Evolutionary conservation across 2,888 invertebrate genomes (phyloP).

Genomic region (Aphrophora alni): DNA sequence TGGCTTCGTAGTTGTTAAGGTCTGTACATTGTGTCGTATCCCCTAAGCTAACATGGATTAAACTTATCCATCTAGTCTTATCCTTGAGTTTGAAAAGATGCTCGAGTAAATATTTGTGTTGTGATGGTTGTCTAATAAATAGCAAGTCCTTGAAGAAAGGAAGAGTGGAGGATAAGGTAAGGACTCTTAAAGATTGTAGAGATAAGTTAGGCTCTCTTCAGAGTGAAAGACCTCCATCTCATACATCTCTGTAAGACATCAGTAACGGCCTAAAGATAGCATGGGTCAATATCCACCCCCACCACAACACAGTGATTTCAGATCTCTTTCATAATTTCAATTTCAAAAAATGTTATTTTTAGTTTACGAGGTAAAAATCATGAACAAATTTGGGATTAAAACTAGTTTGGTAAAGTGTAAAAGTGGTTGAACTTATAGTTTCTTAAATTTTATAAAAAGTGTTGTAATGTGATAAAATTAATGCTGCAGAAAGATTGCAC

Average conservation of each 20-base stretch:
- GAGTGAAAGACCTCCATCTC: not conserved
- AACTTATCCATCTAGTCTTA: not conserved
- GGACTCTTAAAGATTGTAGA: conserved; percentile 28
- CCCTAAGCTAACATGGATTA: not conserved
- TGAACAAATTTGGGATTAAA: no score
- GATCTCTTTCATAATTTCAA: no score
- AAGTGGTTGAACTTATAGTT: no score
- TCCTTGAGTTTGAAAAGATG: not conserved
- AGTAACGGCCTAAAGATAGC: not conserved
- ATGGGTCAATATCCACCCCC: not conserved
- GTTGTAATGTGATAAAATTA: no score
- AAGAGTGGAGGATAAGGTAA: conserved; percentile 23
- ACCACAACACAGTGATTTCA: no score
- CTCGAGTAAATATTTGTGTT: conserved; percentile 27
- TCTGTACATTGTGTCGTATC: not conserved
- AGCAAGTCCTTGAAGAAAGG: conserved; percentile 27
- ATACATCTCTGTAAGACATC: not conserved
- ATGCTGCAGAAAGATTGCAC: no score
- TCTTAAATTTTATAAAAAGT: no score
- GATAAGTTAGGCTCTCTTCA: not conserved
- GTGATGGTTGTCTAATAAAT: conserved; percentile 29
- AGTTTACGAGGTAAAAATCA: no score
- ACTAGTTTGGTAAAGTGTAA: no score
- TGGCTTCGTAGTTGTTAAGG: not conserved
- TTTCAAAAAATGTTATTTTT: no score